Evolutionary conservation across 2,113 vertebrate genomes (phyloP).

Genomic region (Petrocephalus zakoni): DNA sequence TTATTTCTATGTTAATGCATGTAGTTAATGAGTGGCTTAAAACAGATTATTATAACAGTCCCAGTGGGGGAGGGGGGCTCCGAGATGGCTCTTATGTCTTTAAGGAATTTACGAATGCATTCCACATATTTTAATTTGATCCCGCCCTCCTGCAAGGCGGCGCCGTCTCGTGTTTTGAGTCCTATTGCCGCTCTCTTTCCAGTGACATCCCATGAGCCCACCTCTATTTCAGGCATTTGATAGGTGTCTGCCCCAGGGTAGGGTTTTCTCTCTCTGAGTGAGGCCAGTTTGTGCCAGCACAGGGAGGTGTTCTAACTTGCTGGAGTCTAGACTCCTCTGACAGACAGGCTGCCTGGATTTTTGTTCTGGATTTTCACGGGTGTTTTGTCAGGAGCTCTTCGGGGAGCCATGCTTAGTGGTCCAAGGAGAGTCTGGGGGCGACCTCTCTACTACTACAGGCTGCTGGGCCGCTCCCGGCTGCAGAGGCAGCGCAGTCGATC

Average conservation of each 20-base stretch:
- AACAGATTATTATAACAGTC: neutral
- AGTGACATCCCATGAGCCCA: neutral
- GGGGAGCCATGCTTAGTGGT: conserved; percentile 62
- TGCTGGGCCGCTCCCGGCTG: conserved; percentile 68
- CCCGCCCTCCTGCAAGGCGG: neutral
- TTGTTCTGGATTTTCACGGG: neutral
- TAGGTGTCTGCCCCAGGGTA: neutral
- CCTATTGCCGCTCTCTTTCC: neutral
- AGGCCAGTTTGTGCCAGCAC: neutral
- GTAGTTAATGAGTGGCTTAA: neutral
- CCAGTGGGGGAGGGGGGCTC: neutral
- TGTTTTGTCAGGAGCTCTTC: neutral
- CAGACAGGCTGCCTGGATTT: neutral
- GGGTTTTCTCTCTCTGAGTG: conserved; percentile 1
- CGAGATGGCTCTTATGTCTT: conserved; percentile 12
- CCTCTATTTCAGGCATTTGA: neutral
- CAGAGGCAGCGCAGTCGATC: conserved; percentile 72
- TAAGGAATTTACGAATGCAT: neutral
- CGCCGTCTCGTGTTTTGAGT: conserved; percentile 3
- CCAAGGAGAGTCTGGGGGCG: conserved; percentile 68
- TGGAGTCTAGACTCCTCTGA: neutral
- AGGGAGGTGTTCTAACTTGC: neutral
- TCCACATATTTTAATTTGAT: conserved; percentile 1
- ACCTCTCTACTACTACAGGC: conserved; percentile 72
- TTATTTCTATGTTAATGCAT: neutral